phyloP scores from a whole-genome alignment of 2,797 vertebrate species.

The Rhincodon typus region DNA sequence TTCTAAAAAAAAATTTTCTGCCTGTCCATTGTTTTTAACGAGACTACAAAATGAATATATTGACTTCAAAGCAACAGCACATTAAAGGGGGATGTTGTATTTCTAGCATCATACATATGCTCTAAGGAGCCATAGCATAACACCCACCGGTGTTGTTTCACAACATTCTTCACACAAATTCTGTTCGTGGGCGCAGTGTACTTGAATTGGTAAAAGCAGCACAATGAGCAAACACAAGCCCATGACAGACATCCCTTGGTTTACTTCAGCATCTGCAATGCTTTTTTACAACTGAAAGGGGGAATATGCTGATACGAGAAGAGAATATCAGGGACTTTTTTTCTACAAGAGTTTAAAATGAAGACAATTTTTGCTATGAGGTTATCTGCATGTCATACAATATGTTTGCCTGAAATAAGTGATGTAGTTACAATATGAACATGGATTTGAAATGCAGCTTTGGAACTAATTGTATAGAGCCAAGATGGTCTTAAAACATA shows the following conservation, averaged over 20 bases:
- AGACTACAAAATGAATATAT: neutral
- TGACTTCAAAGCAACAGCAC: neutral
- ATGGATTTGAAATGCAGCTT: neutral
- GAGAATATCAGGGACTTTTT: neutral
- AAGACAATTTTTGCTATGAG: neutral
- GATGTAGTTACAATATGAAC: neutral
- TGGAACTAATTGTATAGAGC: neutral
- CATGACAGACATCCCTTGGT: neutral
- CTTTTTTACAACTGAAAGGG: neutral
- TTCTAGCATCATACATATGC: neutral
- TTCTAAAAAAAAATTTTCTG: neutral
- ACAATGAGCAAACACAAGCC: neutral
- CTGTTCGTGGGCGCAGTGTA: neutral
- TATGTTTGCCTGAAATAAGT: neutral
- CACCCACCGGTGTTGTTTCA: neutral
- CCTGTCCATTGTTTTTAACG: neutral
- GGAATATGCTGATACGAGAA: neutral
- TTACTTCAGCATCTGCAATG: neutral
- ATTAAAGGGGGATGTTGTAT: neutral
- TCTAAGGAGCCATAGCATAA: neutral
- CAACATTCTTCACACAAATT: conserved; percentile 22
- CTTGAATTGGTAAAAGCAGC: neutral
- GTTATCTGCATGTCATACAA: neutral
- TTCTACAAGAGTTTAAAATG: neutral
- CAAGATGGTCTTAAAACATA: neutral